phyloP scores from a whole-genome alignment of 2,888 invertebrate species.

The Phlogophora meticulosa region DNA sequence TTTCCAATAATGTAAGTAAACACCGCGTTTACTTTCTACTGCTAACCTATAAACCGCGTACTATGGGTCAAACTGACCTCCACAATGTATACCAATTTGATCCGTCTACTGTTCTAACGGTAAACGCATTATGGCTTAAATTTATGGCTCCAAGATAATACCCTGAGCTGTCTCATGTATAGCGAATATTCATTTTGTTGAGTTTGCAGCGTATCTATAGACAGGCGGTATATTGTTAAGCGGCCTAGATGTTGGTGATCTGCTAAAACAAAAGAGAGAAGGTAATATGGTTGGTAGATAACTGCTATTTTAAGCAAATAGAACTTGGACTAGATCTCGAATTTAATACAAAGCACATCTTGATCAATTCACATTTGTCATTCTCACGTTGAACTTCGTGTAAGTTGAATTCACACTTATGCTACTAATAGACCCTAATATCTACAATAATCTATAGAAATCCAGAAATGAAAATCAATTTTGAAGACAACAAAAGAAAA shows the following conservation, averaged over 20 bases:
- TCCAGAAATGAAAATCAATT: slow-evolving; percentile 1
- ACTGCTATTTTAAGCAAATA: not conserved
- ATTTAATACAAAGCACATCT: not conserved
- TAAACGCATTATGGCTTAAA: slow-evolving; percentile 59
- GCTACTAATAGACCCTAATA: not conserved
- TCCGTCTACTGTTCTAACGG: slow-evolving; percentile 63
- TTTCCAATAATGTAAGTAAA: slow-evolving; percentile 52
- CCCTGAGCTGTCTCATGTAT: slow-evolving; percentile 29
- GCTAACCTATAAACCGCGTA: slow-evolving; percentile 54
- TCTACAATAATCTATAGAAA: not conserved
- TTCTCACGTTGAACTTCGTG: too few relatives aligned
- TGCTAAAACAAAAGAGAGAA: not conserved
- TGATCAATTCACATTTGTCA: not conserved
- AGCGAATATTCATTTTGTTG: slow-evolving; percentile 50
- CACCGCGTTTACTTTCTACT: slow-evolving; percentile 55
- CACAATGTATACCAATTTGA: slow-evolving; percentile 54
- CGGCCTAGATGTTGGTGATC: slow-evolving; percentile 1
- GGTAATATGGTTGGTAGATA: not conserved
- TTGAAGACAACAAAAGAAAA: not conserved
- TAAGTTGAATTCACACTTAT: not conserved
- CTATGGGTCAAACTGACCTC: slow-evolving; percentile 56
- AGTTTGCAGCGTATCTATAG: slow-evolving; percentile 32
- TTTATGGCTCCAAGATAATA: slow-evolving; percentile 65
- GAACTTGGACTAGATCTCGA: not conserved
- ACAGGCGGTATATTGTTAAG: slow-evolving; percentile 3